A percentile compares a stretch with the other conserved stretches of the same genome.
These are phyloP conservation scores for Germaria angustata DNA, from an alignment of 2,888 invertebrate species.

Conservation along the genomic window DNA sequence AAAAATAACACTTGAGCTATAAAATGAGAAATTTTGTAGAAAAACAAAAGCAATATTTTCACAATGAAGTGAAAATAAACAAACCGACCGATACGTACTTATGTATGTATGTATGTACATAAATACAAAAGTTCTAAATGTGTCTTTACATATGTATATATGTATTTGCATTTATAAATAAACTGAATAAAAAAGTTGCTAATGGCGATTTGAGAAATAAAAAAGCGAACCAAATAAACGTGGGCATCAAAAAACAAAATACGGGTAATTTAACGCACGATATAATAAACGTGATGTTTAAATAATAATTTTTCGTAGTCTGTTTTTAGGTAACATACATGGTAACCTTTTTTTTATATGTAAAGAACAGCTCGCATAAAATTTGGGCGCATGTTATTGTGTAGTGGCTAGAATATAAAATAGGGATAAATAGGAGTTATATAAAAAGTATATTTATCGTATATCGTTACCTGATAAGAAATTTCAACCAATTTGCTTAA, in stretches of 20 bases:
- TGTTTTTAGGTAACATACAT: neutral
- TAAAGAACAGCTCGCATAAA: neutral
- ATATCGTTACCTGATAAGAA: too few species aligned
- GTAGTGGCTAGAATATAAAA: too few species aligned
- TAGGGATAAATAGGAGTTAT: too few species aligned
- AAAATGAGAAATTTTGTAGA: constrained; percentile 15
- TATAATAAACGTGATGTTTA: constrained; percentile 67
- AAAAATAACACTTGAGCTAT: constrained; percentile 54
- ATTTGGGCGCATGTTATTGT: too few species aligned
- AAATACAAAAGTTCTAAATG: constrained; percentile 8
- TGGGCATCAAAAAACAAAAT: constrained; percentile 50
- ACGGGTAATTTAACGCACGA: constrained; percentile 64
- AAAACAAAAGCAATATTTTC: constrained; percentile 21
- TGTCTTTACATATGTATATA: neutral
- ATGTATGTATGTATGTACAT: too few species aligned
- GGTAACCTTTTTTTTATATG: neutral
- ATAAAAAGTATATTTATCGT: too few species aligned
- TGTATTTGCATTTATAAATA: constrained; percentile 22
- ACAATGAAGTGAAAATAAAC: constrained; percentile 19
- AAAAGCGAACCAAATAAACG: constrained; percentile 41
- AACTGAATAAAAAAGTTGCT: constrained; percentile 14
- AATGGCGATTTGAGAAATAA: constrained; percentile 3
- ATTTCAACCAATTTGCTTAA: too few species aligned
- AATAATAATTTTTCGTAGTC: neutral
- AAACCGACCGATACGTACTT: neutral